Conservation (phyloP, 2,113 vertebrate species). For the Oryzias woworae region DNA sequence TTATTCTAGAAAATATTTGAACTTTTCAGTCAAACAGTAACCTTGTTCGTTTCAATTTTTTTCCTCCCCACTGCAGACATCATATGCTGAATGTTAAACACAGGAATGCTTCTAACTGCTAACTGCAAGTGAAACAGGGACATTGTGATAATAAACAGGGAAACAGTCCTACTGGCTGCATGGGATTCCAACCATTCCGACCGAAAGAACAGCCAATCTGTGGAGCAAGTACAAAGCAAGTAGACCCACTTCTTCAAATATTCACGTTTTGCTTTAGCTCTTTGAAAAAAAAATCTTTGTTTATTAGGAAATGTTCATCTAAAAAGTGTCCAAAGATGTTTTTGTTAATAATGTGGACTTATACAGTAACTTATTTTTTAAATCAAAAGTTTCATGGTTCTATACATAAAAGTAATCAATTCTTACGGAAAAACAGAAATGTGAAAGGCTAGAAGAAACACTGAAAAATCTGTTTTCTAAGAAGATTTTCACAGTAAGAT, state of each 20-base stretch:
- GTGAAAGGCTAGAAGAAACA: too few relatives aligned
- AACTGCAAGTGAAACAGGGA: constrained; percentile 16
- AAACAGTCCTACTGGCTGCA: constrained; percentile 48
- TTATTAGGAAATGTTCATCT: not conserved
- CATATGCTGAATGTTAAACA: not conserved
- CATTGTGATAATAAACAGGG: constrained; percentile 26
- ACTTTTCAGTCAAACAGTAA: not conserved
- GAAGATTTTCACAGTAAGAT: too few relatives aligned
- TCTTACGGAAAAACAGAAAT: too few relatives aligned
- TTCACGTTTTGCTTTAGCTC: not conserved
- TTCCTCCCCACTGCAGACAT: not conserved
- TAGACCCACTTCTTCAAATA: constrained; percentile 9
- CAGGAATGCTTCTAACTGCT: constrained; percentile 1
- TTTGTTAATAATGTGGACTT: too few relatives aligned
- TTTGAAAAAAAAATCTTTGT: not conserved
- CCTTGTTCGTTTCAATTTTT: not conserved
- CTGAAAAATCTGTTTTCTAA: too few relatives aligned
- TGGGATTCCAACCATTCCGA: constrained; percentile 59
- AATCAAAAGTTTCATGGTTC: too few relatives aligned
- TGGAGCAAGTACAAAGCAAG: not conserved
- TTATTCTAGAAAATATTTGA: not conserved
- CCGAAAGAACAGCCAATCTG: constrained; percentile 27
- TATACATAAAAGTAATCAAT: too few relatives aligned
- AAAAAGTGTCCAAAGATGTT: too few relatives aligned
- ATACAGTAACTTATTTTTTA: too few relatives aligned